phyloP scores from a whole-genome alignment of 2,888 invertebrate genomes.

The Mythimna pallens region DNA sequence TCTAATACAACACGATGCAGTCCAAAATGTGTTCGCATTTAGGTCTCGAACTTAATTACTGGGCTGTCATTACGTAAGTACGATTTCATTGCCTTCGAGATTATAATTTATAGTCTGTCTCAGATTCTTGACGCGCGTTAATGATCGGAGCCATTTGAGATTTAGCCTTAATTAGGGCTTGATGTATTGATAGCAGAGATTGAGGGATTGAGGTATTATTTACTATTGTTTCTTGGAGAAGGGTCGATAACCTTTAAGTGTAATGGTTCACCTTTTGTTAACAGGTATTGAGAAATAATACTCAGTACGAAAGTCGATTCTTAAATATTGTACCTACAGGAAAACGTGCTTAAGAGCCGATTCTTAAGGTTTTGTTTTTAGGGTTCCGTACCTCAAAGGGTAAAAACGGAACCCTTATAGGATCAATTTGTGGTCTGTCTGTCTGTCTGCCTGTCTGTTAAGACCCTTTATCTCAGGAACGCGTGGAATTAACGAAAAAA shows the following conservation, averaged over 20 bases:
- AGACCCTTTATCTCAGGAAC: too few relatives aligned
- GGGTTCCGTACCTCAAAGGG: too few relatives aligned
- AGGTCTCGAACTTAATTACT: conserved; percentile 30
- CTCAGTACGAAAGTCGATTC: too few relatives aligned
- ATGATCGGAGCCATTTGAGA: conserved; percentile 46
- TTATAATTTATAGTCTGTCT: conserved; percentile 43
- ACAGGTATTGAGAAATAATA: too few relatives aligned
- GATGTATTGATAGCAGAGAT: conserved; percentile 37
- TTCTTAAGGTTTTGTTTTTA: too few relatives aligned
- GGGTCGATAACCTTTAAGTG: too few relatives aligned
- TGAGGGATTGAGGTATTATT: conserved; percentile 6
- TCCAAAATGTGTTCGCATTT: conserved; percentile 26
- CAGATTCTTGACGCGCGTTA: conserved; percentile 37
- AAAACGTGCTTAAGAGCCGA: too few relatives aligned
- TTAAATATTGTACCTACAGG: too few relatives aligned
- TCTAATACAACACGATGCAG: conserved; percentile 2
- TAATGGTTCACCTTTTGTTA: not conserved
- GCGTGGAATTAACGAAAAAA: too few relatives aligned
- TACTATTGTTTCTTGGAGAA: not conserved
- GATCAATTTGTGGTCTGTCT: too few relatives aligned
- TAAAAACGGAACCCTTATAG: too few relatives aligned
- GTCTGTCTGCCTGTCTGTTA: too few relatives aligned
- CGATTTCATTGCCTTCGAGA: conserved; percentile 33
- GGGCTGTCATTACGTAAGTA: conserved; percentile 12
- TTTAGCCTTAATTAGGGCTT: conserved; percentile 32